Conservation (phyloP, 1,140 invertebrate species). For the Pseudobourletiella spinata region DNA sequence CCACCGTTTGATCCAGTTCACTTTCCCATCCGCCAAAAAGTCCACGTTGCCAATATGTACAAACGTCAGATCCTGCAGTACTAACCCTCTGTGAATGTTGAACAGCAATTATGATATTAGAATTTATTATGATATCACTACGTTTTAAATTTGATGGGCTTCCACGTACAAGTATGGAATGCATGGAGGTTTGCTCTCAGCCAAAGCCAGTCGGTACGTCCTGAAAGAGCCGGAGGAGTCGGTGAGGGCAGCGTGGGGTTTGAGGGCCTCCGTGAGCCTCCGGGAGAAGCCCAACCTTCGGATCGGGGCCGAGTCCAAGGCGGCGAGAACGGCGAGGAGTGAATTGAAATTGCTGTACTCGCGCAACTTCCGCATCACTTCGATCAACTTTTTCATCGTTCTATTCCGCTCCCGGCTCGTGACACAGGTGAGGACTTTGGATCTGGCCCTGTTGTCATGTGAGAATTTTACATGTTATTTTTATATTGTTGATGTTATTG, state of each 20-base stretch:
- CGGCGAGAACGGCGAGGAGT: conserved; percentile 90
- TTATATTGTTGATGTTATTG: background rate
- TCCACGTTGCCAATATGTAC: conserved; percentile 96
- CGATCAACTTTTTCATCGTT: conserved; percentile 93
- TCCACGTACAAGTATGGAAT: conserved; percentile 99
- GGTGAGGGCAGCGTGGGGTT: conserved; percentile 89
- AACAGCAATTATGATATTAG: background rate
- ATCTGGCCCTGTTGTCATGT: conserved; percentile 56
- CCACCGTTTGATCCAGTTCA: conserved; percentile 97
- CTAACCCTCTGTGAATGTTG: conserved; percentile 75
- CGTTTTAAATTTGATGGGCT: conserved; percentile 43
- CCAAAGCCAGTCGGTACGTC: conserved; percentile 84
- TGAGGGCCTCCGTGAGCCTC: conserved; percentile 80
- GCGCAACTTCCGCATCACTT: conserved; percentile 94
- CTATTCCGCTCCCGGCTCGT: conserved; percentile 91
- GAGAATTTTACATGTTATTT: background rate
- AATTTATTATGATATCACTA: background rate
- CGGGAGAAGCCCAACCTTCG: conserved; percentile 90
- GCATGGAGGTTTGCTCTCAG: conserved; percentile 90
- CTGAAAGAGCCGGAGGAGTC: conserved; percentile 93
- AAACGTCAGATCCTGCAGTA: conserved; percentile 97
- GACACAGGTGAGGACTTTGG: conserved; percentile 64
- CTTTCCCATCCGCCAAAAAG: conserved; percentile 70
- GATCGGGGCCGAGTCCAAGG: conserved; percentile 92
- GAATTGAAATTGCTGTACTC: conserved; percentile 99